phyloP scores from a whole-genome alignment of 1,140 invertebrate genomes.

The Chironomus tepperi region DNA sequence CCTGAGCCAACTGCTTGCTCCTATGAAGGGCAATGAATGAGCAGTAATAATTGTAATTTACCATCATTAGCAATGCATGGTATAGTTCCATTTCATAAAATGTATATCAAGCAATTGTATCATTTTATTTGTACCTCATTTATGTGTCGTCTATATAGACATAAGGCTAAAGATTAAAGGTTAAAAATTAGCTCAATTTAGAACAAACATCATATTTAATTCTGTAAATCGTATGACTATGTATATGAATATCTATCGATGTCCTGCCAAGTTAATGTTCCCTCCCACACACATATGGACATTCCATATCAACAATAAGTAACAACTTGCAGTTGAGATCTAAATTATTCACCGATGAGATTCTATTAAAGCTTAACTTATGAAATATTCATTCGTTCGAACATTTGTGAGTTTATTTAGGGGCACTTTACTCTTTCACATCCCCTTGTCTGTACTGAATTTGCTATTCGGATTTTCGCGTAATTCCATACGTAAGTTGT shows the following conservation, averaged over 20 bases:
- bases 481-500: no score
- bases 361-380: neutral
- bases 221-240: neutral
- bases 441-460: no score
- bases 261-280: neutral
- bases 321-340: neutral
- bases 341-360: slow-evolving; percentile 2
- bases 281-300: neutral
- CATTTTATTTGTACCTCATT: neutral
- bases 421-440: no score
- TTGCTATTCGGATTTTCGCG: no score
- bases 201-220: neutral
- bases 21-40: neutral
- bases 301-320: neutral
- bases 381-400: neutral
- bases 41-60: slow-evolving; percentile 6
- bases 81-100: no score
- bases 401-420: no score
- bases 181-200: neutral
- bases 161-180: slow-evolving; percentile 4
- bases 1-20: neutral
- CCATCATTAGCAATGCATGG: slow-evolving; percentile 6
- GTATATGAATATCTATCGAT: neutral
- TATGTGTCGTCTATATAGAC: neutral
- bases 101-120: no score